Base-by-base conservation (phyloP, 2,113 vertebrate species). In the Chloroceryle aenea region DNA sequence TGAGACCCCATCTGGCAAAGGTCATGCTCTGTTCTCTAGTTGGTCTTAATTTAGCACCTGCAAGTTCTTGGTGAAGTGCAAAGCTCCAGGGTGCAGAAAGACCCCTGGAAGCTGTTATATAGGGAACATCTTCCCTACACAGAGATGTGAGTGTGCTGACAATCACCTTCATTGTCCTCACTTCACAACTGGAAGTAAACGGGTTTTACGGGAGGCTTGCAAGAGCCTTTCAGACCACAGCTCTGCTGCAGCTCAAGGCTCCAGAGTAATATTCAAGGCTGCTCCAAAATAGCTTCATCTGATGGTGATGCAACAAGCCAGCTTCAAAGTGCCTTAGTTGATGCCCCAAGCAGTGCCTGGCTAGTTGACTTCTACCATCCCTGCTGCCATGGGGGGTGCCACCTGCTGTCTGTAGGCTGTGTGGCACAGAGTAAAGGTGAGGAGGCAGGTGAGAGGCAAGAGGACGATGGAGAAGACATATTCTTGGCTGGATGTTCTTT, bases 31-130 rank as follows among this genome's bases (percentile, higher is more conserved):
- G 93, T 95, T 96, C 96, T 95, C 83, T 89, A 34, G 52, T 82
- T n/a, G 52, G 30, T 81, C 92, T 95, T 95, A 89, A 93, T 94
- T 92, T 95, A 95, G 94, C 77, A 82, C 74, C 91, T 66, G 80
- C 52, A 68, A 93, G 56, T 47, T 95, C 61, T 84, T 72, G 67
- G 59, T 59, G 63, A 87, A 81, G 69, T 36, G 56, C 43, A 63
- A 77, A 95, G 64, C 43, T 74, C 56, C 0, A 0, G 42, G 56
- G 27, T 52, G 38, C 40, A n/a, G 61, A 53, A 85, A 63, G 50
- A 38, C 38, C 20, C 25, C 59, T 74, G 76, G 59, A 80, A 23
- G 36, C 27, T 69, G 38, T 48, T 58, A 50, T n/a, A 16, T 6
- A 62, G 84, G n/a, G 43, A 86, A 45, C 2, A 0, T 68, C 48